Conservation (phyloP, 2,888 invertebrate species). For the Metalampra italica region DNA sequence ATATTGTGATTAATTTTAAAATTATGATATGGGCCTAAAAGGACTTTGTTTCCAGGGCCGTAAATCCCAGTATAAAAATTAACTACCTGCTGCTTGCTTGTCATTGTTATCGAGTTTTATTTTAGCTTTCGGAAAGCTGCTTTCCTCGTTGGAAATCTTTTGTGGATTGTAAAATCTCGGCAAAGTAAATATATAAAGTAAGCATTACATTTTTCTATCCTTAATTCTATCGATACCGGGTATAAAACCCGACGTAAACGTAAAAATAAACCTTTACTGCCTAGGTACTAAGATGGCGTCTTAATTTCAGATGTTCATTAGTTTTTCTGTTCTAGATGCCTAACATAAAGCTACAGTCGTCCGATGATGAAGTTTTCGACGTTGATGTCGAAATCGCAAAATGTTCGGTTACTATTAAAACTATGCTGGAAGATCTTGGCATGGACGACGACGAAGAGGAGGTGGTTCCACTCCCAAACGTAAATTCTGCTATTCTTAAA, state of each 20-base stretch:
- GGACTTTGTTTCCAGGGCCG: too few relatives aligned
- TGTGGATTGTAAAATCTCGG: too few relatives aligned
- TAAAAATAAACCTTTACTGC: neutral
- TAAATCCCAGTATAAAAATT: too few relatives aligned
- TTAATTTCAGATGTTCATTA: slow-evolving; percentile 1
- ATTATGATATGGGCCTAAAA: too few relatives aligned
- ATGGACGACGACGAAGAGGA: slow-evolving; percentile 96
- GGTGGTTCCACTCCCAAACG: slow-evolving; percentile 97
- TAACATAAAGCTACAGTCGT: slow-evolving; percentile 95
- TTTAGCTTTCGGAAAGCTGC: too few relatives aligned
- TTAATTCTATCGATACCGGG: too few relatives aligned
- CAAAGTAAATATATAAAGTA: too few relatives aligned
- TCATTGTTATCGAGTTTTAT: too few relatives aligned
- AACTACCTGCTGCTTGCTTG: too few relatives aligned
- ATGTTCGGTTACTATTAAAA: slow-evolving; percentile 98
- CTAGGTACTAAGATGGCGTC: slow-evolving; percentile 28
- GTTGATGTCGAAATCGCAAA: slow-evolving; percentile 98
- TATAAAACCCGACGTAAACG: neutral
- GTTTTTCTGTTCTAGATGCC: slow-evolving; percentile 84
- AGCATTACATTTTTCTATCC: too few relatives aligned
- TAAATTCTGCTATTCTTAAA: slow-evolving; percentile 96
- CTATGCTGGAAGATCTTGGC: slow-evolving; percentile 96
- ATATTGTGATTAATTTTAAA: too few relatives aligned
- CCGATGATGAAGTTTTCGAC: slow-evolving; percentile 96
- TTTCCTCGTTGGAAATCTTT: too few relatives aligned